Percentiles rank a stretch among this genome's conserved stretches.
phyloP scores from a whole-genome alignment of 1,140 invertebrate genomes.

The Bombus polaris region DNA sequence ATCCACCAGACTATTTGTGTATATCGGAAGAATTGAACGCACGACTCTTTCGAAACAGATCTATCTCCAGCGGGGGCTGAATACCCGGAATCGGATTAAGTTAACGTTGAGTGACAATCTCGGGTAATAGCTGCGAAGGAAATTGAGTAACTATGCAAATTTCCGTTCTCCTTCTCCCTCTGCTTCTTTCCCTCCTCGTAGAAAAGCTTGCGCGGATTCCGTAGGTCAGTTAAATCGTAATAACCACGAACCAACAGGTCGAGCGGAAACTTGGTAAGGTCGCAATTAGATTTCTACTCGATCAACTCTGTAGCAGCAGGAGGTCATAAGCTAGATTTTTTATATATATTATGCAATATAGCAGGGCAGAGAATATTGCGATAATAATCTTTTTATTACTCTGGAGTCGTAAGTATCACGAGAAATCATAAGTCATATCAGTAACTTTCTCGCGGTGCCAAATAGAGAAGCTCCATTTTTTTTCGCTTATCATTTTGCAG shows the following conservation, averaged over 20 bases:
- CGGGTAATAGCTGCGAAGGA: constrained; percentile 36
- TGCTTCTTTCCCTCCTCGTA: not conserved
- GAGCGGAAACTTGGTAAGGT: not conserved
- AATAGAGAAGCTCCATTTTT: not conserved
- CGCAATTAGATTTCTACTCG: not conserved
- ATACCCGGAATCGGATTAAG: constrained; percentile 37
- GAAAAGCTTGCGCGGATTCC: constrained; percentile 12
- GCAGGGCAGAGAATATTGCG: not conserved
- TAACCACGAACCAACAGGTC: constrained; percentile 6
- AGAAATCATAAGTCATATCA: not conserved
- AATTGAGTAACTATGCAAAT: constrained; percentile 48
- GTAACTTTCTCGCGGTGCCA: not conserved
- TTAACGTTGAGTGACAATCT: constrained; percentile 42
- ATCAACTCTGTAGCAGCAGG: not conserved
- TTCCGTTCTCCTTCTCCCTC: not conserved
- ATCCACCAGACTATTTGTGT: not conserved
- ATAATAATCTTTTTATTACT: not conserved
- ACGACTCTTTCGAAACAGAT: constrained; percentile 2
- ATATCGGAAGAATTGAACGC: constrained; percentile 35
- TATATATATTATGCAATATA: not conserved
- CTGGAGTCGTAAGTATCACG: not conserved
- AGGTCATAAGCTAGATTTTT: not conserved
- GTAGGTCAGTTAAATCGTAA: constrained; percentile 9
- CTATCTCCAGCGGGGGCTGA: not conserved
- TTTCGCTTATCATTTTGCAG: not conserved